A percentile compares a stretch with the other conserved stretches of the same genome.
Evolutionary conservation across 2,888 invertebrate species (phyloP).

Genomic region (Drosophila hamatofila): DNA sequence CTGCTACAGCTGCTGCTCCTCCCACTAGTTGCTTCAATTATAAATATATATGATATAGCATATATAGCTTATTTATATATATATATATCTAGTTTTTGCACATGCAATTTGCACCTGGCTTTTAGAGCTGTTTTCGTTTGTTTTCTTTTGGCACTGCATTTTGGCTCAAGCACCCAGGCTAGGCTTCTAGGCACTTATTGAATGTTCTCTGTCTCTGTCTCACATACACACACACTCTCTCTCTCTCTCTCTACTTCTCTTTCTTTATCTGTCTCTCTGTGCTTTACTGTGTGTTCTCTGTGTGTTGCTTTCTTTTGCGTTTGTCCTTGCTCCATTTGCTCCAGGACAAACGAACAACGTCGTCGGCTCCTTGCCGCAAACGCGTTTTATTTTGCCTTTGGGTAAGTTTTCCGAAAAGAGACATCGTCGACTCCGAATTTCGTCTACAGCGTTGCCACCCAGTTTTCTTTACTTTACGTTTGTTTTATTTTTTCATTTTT

Average conservation of each 20-base stretch:
- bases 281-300: conserved; percentile 38
- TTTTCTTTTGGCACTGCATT: conserved; percentile 47
- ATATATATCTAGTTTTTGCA: conserved; percentile 27
- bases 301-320: conserved; percentile 39
- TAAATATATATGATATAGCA: conserved; percentile 3
- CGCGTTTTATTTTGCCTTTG: conserved; percentile 81
- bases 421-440: conserved; percentile 11
- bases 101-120: conserved; percentile 44
- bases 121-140: conserved; percentile 32
- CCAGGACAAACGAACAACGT: conserved; percentile 63
- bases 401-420: conserved; percentile 71
- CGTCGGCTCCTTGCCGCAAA: conserved; percentile 55
- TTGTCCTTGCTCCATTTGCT: conserved; percentile 41
- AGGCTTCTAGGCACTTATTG: conserved; percentile 64
- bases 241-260: conserved; percentile 21
- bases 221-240: background rate
- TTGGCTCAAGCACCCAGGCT: conserved; percentile 68
- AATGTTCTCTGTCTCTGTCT: conserved; percentile 62
- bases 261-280: conserved; percentile 30
- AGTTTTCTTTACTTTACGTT: conserved; percentile 33
- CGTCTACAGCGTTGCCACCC: conserved; percentile 17
- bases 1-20: conserved; percentile 28
- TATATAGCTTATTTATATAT: conserved; percentile 12
- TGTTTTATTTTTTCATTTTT: conserved; percentile 26
- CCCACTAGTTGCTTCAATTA: conserved; percentile 44